Evolutionary conservation across 2,888 invertebrate genomes (phyloP), one percentile per base, ranked within the genome.

Genomic region (Trichacis sp.): DNA sequence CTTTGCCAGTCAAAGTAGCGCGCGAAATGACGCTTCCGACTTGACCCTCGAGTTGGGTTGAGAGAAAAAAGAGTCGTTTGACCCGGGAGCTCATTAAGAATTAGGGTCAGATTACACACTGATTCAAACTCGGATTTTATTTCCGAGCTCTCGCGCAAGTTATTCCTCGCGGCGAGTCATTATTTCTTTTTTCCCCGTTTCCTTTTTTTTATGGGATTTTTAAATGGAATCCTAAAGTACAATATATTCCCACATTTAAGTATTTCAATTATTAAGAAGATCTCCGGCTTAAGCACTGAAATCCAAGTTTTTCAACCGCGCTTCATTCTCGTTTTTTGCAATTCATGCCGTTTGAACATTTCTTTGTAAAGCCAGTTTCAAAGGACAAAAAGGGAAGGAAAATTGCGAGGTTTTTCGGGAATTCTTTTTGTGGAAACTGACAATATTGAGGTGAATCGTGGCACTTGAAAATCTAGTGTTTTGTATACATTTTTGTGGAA

Each of bases 41-140:
- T 42, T 42, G 42, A 4, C 4, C 42, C 42, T n/a, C n/a, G 9
- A 1, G n/a, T 11, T 5, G 15, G 2, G 42, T 12, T 3, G 5
- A 14, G 15, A 42, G n/a, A 42, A 42, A 42, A n/a, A 42, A 42
- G 18, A 17, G 15, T 42, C 42, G 15, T 42, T 42, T 42, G 42
- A 42, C 42, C 42, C n/a, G 42, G 42, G 12, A 42, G 18, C 17
- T 42, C 42, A n/a, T 42, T 42, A 42, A 17, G 17, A 42, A 42
- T 42, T 17, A 42, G 18, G 42, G 42, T 42, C 42, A 17, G 42
- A 17, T 42, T 42, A 42, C 42, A 42, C 42, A 18, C 42, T 17
- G 42, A 42, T 42, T 42, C 42, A 17, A 42, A 17, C 42, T 17
- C 42, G 12, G 42, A 42, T 42, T 42, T 42, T 42, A 42, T 18